Evolutionary conservation across 2,113 vertebrate species (phyloP).

Genomic region (Rattus norvegicus): GRCr8 NC_086027.1:112469001-112469500

Average conservation of each 20-base stretch:
- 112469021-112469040: not conserved
- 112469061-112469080: too few relatives aligned
- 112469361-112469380: too few relatives aligned
- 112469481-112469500: not conserved
- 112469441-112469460: not conserved
- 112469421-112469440: not conserved
- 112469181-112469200: not conserved
- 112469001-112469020: not conserved
- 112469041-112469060: not conserved
- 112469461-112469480: not conserved
- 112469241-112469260: not conserved
- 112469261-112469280: not conserved
- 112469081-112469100: not conserved
- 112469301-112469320: not conserved
- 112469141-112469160: not conserved
- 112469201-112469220: not conserved
- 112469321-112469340: not conserved
- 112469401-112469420: not conserved
- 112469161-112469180: not conserved
- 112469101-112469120: not conserved
- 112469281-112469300: not conserved
- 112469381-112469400: not conserved
- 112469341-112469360: not conserved
- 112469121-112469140: not conserved
- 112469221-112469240: too few relatives aligned